Conservation (phyloP, 2,888 invertebrate species). For the Rhodophaea formosa region DNA sequence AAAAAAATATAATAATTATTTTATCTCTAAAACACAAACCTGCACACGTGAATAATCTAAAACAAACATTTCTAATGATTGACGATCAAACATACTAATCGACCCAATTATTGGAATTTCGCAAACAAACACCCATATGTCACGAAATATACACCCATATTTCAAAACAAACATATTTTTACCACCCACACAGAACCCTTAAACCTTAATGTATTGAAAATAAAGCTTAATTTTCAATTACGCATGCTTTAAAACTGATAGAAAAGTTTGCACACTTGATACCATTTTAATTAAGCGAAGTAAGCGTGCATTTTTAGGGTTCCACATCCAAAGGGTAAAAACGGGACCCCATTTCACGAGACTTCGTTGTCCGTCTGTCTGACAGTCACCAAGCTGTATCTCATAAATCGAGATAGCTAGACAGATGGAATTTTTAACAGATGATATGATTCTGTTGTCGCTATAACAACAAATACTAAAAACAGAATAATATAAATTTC, state of each 20-base stretch:
- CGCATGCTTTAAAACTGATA: not conserved
- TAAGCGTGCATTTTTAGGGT: not conserved
- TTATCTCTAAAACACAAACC: no score
- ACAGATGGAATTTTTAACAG: no score
- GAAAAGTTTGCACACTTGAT: not conserved
- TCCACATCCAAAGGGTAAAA: no score
- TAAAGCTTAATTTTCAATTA: not conserved
- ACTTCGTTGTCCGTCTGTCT: no score
- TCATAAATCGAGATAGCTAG: no score
- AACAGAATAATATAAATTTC: no score
- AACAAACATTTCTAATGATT: not conserved
- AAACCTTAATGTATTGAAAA: not conserved
- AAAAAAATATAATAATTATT: no score
- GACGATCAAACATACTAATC: constrained; percentile 1
- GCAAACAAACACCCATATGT: not conserved
- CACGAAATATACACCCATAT: not conserved
- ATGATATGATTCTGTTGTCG: no score
- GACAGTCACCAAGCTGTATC: no score
- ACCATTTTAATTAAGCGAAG: constrained; percentile 13
- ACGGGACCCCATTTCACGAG: no score
- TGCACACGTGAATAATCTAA: not conserved
- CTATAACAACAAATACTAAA: no score
- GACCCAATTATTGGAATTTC: constrained; percentile 8
- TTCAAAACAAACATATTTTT: not conserved
- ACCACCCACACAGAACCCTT: not conserved